Conservation (phyloP, 2,797 vertebrate genomes). For the Spondyliosoma cantharus region DNA sequence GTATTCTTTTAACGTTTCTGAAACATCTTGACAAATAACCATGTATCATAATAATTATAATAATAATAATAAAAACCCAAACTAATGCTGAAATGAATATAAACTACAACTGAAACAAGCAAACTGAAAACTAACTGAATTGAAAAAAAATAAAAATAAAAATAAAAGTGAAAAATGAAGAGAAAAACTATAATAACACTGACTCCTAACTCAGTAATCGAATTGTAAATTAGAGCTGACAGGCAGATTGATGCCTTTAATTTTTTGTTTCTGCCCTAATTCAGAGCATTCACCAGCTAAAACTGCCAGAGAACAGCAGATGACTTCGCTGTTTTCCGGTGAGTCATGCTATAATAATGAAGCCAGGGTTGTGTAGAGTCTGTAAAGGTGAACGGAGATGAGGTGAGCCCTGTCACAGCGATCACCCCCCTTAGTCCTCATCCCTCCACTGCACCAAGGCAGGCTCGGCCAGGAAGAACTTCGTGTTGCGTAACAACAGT, state of each 20-base stretch:
- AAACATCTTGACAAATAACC: too few relatives aligned
- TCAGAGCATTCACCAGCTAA: background rate
- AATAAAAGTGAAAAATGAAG: too few relatives aligned
- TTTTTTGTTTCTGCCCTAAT: background rate
- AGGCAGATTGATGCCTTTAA: background rate
- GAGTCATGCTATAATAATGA: slow-evolving; percentile 63
- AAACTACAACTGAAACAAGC: too few relatives aligned
- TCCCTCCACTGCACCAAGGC: slow-evolving; percentile 17
- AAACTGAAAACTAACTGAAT: too few relatives aligned
- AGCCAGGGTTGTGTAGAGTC: slow-evolving; percentile 21
- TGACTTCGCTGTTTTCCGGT: slow-evolving; percentile 16
- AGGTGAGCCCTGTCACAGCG: slow-evolving; percentile 52
- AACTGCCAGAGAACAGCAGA: background rate
- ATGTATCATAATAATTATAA: too few relatives aligned
- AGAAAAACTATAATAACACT: too few relatives aligned
- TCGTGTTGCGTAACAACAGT: slow-evolving; percentile 65
- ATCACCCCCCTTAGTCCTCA: background rate
- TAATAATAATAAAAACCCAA: too few relatives aligned
- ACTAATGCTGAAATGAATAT: too few relatives aligned
- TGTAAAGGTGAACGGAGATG: slow-evolving; percentile 57
- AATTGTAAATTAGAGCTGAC: background rate
- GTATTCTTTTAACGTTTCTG: too few relatives aligned
- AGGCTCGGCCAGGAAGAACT: slow-evolving; percentile 37
- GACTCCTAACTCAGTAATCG: too few relatives aligned
- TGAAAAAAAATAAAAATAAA: too few relatives aligned